A percentile compares a stretch with the other conserved stretches of the same genome.
These are phyloP conservation scores for Amiota minor DNA, from an alignment of 2,888 invertebrate species.

Conservation along the genomic window DNA sequence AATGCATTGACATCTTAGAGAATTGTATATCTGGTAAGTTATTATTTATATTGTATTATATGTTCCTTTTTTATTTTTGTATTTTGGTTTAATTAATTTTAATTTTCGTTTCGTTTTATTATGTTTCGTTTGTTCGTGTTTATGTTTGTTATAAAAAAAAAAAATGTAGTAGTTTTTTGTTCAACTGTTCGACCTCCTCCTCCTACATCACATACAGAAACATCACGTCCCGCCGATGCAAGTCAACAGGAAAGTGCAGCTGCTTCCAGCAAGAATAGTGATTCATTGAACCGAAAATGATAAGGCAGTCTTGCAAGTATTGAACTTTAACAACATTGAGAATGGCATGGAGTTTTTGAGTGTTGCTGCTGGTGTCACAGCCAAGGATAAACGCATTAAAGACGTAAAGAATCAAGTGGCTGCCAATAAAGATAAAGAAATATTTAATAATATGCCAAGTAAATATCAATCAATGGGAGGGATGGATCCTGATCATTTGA, in stretches of 20 bases:
- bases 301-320: conserved; percentile 52
- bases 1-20: conserved; percentile 82
- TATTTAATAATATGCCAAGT: conserved; percentile 64
- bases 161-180: conserved; percentile 66
- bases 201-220: conserved; percentile 61
- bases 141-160: conserved; percentile 37
- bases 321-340: conserved; percentile 63
- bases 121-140: conserved; percentile 28
- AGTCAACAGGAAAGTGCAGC: conserved; percentile 37
- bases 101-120: conserved; percentile 10
- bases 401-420: conserved; percentile 81
- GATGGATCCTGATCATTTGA: too few relatives aligned
- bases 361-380: conserved; percentile 88
- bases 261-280: conserved; percentile 57
- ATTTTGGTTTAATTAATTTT: conserved; percentile 39
- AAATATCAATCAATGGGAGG: conserved; percentile 28
- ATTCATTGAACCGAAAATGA: conserved; percentile 47
- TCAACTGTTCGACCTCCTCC: conserved; percentile 60
- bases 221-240: conserved; percentile 50
- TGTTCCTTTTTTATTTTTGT: conserved; percentile 9
- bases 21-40: conserved; percentile 75
- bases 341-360: conserved; percentile 79
- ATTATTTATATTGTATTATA: conserved; percentile 35
- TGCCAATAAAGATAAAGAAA: conserved; percentile 67
- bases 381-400: conserved; percentile 91